Conservation (phyloP, 53 echinoderm and acorn worm genomes). For the Holothuria leucospilota region DNA sequence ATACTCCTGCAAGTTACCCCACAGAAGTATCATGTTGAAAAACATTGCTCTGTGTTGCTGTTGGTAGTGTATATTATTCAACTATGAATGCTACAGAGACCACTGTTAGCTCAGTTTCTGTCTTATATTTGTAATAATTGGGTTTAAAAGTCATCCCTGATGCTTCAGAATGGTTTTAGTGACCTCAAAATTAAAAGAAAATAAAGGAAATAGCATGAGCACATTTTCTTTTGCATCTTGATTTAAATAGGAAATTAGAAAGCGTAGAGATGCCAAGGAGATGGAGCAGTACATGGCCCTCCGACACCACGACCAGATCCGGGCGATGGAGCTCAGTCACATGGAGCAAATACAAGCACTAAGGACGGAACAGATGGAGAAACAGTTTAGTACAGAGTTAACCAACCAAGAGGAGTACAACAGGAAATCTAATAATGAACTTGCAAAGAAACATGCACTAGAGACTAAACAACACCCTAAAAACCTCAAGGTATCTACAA, state of each 20-base stretch:
- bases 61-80: no score
- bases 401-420: slow-evolving; percentile 98
- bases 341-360: slow-evolving; percentile 87
- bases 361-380: slow-evolving; percentile 93
- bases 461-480: slow-evolving; percentile 98
- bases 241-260: slow-evolving; percentile 75
- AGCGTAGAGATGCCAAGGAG: slow-evolving; percentile 84
- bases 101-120: not conserved
- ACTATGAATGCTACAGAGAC: not conserved
- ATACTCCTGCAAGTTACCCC: no score
- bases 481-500: slow-evolving; percentile 78
- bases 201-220: not conserved
- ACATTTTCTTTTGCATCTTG: not conserved
- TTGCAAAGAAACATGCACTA: slow-evolving; percentile 85
- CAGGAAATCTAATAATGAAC: slow-evolving; percentile 85
- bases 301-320: slow-evolving; percentile 91
- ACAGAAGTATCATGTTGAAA: no score
- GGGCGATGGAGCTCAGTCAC: slow-evolving; percentile 82
- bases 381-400: slow-evolving; percentile 91
- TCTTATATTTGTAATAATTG: not conserved
- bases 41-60: no score
- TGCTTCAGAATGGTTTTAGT: no score
- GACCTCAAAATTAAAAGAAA: not conserved
- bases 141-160: not conserved
- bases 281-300: slow-evolving; percentile 97